A percentile compares a stretch with the other conserved stretches of the same genome.
phyloP scores from a whole-genome alignment of 2,888 invertebrate genomes.

The Melieria picta region DNA sequence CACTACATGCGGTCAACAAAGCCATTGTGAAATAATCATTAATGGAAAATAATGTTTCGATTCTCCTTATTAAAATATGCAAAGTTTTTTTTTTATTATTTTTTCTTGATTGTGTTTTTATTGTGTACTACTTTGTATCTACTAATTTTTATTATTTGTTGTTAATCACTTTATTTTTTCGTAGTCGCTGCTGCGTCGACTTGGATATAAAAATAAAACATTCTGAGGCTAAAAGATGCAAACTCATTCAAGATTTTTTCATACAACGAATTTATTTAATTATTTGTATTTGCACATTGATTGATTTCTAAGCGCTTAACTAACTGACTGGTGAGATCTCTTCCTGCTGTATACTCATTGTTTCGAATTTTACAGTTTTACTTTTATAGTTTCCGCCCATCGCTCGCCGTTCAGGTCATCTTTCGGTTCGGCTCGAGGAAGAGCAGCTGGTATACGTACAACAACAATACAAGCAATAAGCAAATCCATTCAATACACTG shows the following conservation, averaged over 20 bases:
- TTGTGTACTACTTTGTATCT: not conserved
- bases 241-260: too few species aligned
- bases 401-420: not conserved
- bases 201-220: too few species aligned
- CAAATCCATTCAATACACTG: constrained; percentile 8
- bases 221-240: too few species aligned
- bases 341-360: constrained; percentile 17
- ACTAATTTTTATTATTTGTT: not conserved
- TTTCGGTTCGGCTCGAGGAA: too few species aligned
- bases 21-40: too few species aligned
- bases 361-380: not conserved
- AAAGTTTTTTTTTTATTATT: not conserved
- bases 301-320: not conserved
- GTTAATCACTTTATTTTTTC: not conserved
- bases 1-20: too few species aligned
- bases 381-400: not conserved
- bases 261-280: too few species aligned
- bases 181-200: too few species aligned
- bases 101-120: not conserved
- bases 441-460: not conserved
- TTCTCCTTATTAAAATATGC: not conserved
- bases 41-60: too few species aligned
- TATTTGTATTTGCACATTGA: too few species aligned
- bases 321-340: constrained; percentile 35
- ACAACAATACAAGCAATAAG: not conserved